Conservation (phyloP, 2,888 invertebrate genomes). For the Gerris lacustris region DNA sequence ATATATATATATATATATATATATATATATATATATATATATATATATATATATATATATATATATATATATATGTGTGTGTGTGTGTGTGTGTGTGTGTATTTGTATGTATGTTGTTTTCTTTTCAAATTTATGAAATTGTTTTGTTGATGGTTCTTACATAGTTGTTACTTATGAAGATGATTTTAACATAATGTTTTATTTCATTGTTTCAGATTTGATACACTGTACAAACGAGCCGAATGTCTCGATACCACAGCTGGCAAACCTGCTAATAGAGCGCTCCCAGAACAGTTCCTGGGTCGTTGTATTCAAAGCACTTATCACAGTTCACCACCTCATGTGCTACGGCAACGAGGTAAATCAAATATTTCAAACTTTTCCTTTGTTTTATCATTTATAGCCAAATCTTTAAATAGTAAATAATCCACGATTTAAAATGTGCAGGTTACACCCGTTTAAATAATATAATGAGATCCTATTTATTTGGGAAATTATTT, state of each 20-base stretch:
- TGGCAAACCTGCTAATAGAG: constrained; percentile 96
- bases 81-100: not conserved
- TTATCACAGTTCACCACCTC: constrained; percentile 96
- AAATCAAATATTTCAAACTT: constrained; percentile 33
- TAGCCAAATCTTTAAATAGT: no score
- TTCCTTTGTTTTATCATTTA: no score
- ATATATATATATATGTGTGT: constrained; percentile 5
- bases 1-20: constrained; percentile 15
- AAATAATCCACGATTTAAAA: no score
- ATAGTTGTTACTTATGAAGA: no score
- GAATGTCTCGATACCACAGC: constrained; percentile 97
- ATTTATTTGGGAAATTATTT: no score
- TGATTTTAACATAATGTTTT: not conserved
- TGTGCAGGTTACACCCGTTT: no score
- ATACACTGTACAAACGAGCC: constrained; percentile 99
- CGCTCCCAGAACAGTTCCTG: constrained; percentile 95
- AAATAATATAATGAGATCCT: no score
- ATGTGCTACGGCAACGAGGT: constrained; percentile 99
- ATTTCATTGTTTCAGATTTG: constrained; percentile 65
- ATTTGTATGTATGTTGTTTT: not conserved
- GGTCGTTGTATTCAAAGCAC: constrained; percentile 97
- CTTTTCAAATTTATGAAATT: no score
- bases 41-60: constrained; percentile 8
- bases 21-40: constrained; percentile 12
- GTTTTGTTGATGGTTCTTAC: no score